These are phyloP conservation scores for Magallana nippona DNA, from an alignment of 2,888 invertebrate genomes.

Conservation along the genomic window DNA sequence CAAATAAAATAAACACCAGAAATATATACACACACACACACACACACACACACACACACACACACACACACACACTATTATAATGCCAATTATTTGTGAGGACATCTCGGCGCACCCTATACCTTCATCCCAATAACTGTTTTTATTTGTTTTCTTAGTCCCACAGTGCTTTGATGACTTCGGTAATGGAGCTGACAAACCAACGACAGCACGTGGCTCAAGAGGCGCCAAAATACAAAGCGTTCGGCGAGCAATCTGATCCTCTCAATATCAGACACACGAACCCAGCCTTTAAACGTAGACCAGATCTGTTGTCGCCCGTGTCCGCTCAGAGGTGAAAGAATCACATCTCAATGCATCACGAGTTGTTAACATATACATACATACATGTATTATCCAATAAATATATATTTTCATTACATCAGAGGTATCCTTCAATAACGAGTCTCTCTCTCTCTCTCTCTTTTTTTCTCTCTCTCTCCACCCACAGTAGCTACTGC, in stretches of 20 bases:
- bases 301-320: not conserved
- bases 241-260: not conserved
- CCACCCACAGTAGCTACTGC: not conserved
- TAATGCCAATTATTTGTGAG: too few relatives aligned
- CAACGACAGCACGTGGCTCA: not conserved
- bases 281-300: not conserved
- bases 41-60: too few relatives aligned
- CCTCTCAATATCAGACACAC: not conserved
- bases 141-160: not conserved
- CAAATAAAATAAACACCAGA: too few relatives aligned
- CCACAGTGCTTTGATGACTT: constrained; percentile 6
- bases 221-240: not conserved
- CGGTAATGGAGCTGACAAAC: constrained; percentile 16
- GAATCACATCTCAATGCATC: not conserved
- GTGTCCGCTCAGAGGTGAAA: not conserved
- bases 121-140: not conserved
- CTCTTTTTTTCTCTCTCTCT: constrained; percentile 44
- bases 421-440: too few relatives aligned
- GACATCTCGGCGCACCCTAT: too few relatives aligned
- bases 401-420: too few relatives aligned
- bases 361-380: too few relatives aligned
- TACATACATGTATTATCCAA: too few relatives aligned
- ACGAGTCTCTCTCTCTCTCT: not conserved
- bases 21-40: too few relatives aligned
- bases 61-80: too few relatives aligned